Conservation (phyloP, 2,113 vertebrate genomes). For the Ceratotherium simum region DNA sequence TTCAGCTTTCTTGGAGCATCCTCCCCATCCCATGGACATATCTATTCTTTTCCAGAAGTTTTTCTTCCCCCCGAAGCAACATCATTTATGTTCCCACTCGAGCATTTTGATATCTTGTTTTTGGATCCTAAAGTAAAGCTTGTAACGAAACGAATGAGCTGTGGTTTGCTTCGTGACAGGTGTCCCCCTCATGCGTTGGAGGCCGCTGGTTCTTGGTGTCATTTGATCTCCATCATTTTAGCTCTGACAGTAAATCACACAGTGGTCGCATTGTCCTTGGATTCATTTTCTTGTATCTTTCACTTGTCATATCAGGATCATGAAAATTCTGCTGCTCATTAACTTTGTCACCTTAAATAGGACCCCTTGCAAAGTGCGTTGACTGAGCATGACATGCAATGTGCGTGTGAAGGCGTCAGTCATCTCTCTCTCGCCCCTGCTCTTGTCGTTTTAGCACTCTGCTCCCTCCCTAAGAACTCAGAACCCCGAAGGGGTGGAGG, state of each 20-base stretch:
- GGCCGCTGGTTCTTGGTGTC: neutral
- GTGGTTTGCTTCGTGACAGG: neutral
- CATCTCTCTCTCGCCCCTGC: neutral
- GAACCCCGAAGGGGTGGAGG: neutral
- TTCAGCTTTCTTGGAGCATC: constrained; percentile 6
- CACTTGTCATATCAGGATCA: constrained; percentile 13
- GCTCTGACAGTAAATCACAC: neutral
- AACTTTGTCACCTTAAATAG: constrained; percentile 55
- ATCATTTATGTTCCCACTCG: constrained; percentile 1
- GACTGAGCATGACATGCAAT: neutral
- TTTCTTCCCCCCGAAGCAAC: neutral
- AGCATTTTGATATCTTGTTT: constrained; percentile 48
- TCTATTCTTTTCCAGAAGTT: constrained; percentile 28
- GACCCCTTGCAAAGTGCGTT: neutral
- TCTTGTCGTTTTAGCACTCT: constrained; percentile 32
- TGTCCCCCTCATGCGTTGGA: neutral
- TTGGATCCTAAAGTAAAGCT: neutral
- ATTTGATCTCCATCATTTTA: constrained; percentile 33
- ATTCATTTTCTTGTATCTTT: neutral
- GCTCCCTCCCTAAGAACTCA: neutral
- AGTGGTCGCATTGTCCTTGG: neutral
- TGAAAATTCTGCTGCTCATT: constrained; percentile 15
- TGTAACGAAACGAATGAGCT: neutral
- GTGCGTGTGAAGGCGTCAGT: neutral
- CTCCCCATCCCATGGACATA: neutral